Conservation (phyloP, 1,140 invertebrate species). For the Magallana angulata region DNA sequence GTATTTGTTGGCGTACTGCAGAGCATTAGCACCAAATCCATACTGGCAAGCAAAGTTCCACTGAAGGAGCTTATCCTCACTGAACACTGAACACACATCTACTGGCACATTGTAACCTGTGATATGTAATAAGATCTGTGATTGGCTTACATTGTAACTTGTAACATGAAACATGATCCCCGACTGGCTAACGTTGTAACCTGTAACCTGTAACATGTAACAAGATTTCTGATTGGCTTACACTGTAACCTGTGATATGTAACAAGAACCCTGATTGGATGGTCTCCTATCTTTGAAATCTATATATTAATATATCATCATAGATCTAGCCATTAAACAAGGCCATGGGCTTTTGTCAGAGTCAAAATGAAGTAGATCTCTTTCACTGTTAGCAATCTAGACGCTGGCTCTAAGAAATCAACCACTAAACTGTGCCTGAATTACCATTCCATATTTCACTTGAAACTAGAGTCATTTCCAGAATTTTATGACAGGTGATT, state of each 20-base stretch:
- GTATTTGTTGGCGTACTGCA: conserved; percentile 69
- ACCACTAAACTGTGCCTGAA: no score
- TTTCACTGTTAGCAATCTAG: no score
- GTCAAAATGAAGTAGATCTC: no score
- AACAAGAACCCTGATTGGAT: not conserved
- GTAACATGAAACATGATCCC: not conserved
- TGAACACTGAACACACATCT: conserved; percentile 73
- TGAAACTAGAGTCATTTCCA: no score
- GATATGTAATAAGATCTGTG: not conserved
- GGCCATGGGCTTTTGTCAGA: no score
- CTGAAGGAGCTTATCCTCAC: conserved; percentile 69
- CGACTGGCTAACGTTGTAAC: not conserved
- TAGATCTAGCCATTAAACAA: no score
- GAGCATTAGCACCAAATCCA: conserved; percentile 75
- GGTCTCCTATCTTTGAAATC: not conserved
- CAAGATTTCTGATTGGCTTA: not conserved
- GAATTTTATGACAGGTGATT: no score
- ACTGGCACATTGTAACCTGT: conserved; percentile 68
- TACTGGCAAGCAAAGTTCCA: conserved; percentile 77
- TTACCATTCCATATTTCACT: no score
- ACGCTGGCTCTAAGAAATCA: no score
- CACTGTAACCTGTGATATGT: no score
- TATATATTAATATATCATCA: no score
- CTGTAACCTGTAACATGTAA: not conserved
- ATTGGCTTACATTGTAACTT: not conserved